Evolutionary conservation across 2,888 invertebrate genomes (phyloP).

Genomic region (Mycalesis mineus): DNA sequence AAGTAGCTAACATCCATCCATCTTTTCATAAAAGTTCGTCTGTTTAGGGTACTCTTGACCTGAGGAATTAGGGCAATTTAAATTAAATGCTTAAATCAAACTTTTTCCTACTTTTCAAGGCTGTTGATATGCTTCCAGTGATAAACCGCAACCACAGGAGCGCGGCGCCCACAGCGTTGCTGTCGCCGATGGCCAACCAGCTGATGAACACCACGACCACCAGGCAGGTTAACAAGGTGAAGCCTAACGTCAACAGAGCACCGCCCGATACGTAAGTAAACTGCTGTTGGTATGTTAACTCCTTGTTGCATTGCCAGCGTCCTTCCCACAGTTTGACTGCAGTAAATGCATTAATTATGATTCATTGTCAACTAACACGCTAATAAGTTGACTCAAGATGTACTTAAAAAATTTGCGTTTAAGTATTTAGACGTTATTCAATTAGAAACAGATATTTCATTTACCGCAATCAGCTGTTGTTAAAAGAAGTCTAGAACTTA

Average conservation of each 20-base stretch:
- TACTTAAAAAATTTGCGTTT: too few species aligned
- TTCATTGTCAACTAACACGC: background rate
- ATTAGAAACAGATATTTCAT: too few species aligned
- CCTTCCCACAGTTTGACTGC: background rate
- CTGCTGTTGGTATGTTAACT: background rate
- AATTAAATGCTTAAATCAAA: background rate
- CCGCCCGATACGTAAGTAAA: conserved; percentile 83
- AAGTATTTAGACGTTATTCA: too few species aligned
- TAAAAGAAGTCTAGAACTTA: too few species aligned
- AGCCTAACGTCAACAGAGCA: conserved; percentile 89
- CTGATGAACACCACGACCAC: conserved; percentile 85
- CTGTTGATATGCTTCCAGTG: conserved; percentile 66
- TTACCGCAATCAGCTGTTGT: too few species aligned
- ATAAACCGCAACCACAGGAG: conserved; percentile 88
- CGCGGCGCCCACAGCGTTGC: conserved; percentile 81
- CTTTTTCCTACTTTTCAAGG: too few species aligned
- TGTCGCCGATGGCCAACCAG: conserved; percentile 81
- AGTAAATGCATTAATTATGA: background rate
- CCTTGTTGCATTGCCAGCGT: background rate
- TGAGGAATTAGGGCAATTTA: too few species aligned
- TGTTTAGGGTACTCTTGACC: too few species aligned
- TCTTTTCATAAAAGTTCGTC: too few species aligned
- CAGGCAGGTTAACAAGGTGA: conserved; percentile 93
- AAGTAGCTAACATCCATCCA: too few species aligned
- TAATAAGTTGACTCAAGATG: too few species aligned